Evolutionary conservation across 2,888 invertebrate species (phyloP), one percentile per base, ranked within the genome.

Genomic region (Cheilosia soror): DNA sequence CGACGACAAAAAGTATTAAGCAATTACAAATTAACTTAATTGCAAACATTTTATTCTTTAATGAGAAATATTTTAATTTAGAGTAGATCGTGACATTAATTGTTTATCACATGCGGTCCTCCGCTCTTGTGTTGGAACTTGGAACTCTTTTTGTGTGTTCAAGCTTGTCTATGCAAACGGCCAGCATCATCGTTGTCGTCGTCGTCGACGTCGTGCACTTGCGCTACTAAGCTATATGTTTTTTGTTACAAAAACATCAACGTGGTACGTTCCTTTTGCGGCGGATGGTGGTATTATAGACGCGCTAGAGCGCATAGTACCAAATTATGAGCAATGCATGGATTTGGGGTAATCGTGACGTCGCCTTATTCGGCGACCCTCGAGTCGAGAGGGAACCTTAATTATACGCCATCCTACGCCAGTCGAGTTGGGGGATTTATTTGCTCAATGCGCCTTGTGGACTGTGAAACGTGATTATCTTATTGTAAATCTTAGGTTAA

Each of bases 1-100:
- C 84, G n/a, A 71, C 58, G 33, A 65, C 78, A 89, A 88, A 89
- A 89, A 89, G 89, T 89, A 90, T 90, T 89, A 89, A 90, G 89
- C 90, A 90, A 90, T 90, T 90, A 90, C 90, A 90, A 90, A 90
- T 90, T 90, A 90, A 90, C 89, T 89, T 90, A 90, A 90, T 90
- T 90, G 90, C 89, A 87, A 90, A 90, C 89, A 89, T 90, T 89
- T 89, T 89, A 89, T 89, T 89, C 89, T 88, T 88, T 89, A 89
- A 89, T 89, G 89, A 89, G 89, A 90, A 89, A 89, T 90, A 89
- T 89, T 90, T 90, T 89, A 89, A 90, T 90, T 90, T 89, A 89
- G 89, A 88, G 88, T 87, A 89, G 89, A 89, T 89, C 90, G 89
- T 89, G 90, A 89, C 89, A 89, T 89, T 89, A 89, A 89, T 89